Percentiles rank a stretch among this genome's conserved stretches.
These are phyloP conservation scores for Psylliodes chrysocephalus DNA, from an alignment of 2,888 invertebrate genomes.

Conservation along the genomic window DNA sequence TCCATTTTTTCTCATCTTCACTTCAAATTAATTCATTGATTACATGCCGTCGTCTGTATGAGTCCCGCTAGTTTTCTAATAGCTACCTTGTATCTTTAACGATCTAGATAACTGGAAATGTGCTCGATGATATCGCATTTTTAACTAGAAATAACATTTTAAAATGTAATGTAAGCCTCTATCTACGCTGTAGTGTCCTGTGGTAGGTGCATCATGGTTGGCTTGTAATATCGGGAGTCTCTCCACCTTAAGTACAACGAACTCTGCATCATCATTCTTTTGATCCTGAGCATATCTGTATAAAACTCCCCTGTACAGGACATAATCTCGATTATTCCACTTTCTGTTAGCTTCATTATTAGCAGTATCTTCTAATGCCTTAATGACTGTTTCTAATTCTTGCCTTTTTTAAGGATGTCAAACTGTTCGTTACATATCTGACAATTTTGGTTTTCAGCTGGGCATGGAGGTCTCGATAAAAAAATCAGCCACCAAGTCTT, in stretches of 20 bases:
- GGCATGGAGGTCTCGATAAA: neutral
- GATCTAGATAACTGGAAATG: constrained; percentile 7
- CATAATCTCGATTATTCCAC: constrained; percentile 12
- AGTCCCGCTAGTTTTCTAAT: constrained; percentile 32
- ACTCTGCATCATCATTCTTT: constrained; percentile 10
- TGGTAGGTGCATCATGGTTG: too few relatives aligned
- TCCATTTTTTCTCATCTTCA: too few relatives aligned
- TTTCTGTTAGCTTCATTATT: neutral
- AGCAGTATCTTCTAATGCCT: too few relatives aligned
- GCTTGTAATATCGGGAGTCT: too few relatives aligned
- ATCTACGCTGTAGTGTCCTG: constrained; percentile 43
- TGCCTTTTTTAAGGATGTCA: constrained; percentile 1
- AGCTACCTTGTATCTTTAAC: constrained; percentile 29
- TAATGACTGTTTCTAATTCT: constrained; percentile 1
- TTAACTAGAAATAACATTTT: constrained; percentile 38
- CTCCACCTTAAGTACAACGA: too few relatives aligned
- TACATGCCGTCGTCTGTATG: constrained; percentile 36
- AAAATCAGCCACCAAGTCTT: neutral
- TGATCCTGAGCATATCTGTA: constrained; percentile 1
- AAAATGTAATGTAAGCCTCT: constrained; percentile 32
- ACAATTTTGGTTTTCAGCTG: neutral
- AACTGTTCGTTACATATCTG: constrained; percentile 6
- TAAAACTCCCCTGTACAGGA: neutral
- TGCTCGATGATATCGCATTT: constrained; percentile 32
- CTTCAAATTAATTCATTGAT: constrained; percentile 51